A percentile compares a stretch with the other conserved stretches of the same genome.
Conservation (phyloP, 2,113 vertebrate species). For the Zapornia atra region DNA sequence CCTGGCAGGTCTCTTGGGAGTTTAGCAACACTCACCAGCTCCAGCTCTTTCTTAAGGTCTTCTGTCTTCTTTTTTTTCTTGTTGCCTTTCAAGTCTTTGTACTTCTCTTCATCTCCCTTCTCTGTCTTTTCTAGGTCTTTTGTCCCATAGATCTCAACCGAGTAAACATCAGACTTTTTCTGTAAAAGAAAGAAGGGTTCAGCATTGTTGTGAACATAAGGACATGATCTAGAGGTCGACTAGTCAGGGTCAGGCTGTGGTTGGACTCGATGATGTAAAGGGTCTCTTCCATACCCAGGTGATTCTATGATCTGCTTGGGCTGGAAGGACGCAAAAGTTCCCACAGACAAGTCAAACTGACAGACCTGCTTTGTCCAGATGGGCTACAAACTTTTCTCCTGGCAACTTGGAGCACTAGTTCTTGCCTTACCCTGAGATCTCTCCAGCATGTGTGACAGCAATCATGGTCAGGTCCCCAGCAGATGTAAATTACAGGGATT, state of each 20-base stretch:
- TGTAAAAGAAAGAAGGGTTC: slow-evolving; percentile 37
- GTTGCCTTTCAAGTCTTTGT: slow-evolving; percentile 56
- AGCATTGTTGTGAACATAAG: too few species aligned
- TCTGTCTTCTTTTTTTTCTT: slow-evolving; percentile 59
- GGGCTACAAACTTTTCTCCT: background rate
- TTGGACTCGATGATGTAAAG: too few species aligned
- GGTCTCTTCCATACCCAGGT: too few species aligned
- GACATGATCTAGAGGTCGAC: too few species aligned
- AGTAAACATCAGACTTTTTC: slow-evolving; percentile 74
- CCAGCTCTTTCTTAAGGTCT: slow-evolving; percentile 71
- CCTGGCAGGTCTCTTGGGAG: background rate
- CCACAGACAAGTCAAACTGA: background rate
- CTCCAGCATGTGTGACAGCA: background rate
- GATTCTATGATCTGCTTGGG: background rate
- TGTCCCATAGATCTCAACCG: slow-evolving; percentile 68
- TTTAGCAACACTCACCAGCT: slow-evolving; percentile 76
- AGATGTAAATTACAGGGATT: background rate
- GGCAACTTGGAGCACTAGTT: background rate
- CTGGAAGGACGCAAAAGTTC: background rate
- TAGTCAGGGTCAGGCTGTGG: too few species aligned
- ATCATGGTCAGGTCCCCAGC: background rate
- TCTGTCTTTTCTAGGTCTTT: slow-evolving; percentile 49
- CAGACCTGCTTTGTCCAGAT: background rate
- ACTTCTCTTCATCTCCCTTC: slow-evolving; percentile 19
- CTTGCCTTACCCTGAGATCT: background rate